Percentiles rank a stretch among this genome's conserved stretches.
phyloP scores from a whole-genome alignment of 2,113 vertebrate genomes.

The Eolophus roseicapilla region DNA sequence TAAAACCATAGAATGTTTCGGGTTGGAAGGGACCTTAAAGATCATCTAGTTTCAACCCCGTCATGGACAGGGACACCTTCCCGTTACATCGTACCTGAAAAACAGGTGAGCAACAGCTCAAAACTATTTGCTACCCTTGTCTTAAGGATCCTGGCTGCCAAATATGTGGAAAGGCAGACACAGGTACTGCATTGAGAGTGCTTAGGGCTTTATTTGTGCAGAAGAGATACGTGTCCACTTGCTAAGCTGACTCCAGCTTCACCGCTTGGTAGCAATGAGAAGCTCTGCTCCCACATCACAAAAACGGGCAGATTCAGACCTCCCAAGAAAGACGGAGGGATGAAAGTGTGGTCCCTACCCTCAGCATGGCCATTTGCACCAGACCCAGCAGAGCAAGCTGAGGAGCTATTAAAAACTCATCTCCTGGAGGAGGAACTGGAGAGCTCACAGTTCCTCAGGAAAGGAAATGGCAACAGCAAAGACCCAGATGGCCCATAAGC shows the following conservation, averaged over 20 bases:
- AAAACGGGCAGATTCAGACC: neutral
- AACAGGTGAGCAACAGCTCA: neutral
- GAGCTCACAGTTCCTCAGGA: conserved; percentile 36
- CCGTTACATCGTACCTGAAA: neutral
- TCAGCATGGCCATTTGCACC: neutral
- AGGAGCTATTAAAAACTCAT: conserved; percentile 50
- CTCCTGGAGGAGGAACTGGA: conserved; percentile 19
- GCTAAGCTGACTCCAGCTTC: neutral
- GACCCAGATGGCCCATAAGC: conserved; percentile 71
- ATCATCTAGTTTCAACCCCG: neutral
- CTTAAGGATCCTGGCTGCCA: neutral
- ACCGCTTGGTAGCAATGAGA: neutral
- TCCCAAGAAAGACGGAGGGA: neutral
- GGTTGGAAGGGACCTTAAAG: neutral
- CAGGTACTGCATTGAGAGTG: neutral
- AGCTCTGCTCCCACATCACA: conserved; percentile 24
- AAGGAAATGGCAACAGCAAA: conserved; percentile 34
- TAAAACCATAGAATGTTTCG: neutral
- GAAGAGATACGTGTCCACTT: neutral
- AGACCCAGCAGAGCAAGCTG: conserved; percentile 10
- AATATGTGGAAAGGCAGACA: fast-evolving
- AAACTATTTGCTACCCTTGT: neutral
- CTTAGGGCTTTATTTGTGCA: neutral
- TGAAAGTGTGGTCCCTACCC: neutral
- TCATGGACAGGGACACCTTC: neutral